Conservation (phyloP, 1,140 invertebrate genomes). For the Gryon sp. region DNA sequence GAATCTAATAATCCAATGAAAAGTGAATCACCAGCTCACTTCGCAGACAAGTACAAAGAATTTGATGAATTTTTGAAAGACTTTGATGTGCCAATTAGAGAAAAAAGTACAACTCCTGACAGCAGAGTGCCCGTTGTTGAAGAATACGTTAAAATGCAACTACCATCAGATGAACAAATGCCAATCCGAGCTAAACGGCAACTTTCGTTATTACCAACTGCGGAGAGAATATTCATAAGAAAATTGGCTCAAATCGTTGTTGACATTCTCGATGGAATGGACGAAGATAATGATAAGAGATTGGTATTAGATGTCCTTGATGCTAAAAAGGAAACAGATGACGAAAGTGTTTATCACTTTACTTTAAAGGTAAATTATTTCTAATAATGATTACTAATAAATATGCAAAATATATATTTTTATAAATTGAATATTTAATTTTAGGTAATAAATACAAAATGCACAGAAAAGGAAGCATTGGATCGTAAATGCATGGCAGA, state of each 20-base stretch:
- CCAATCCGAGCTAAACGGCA: constrained; percentile 41
- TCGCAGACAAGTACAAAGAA: constrained; percentile 71
- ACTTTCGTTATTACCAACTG: constrained; percentile 9
- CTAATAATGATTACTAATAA: no score
- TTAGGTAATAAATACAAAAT: constrained; percentile 61
- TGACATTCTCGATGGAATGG: constrained; percentile 72
- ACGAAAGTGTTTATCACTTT: constrained; percentile 50
- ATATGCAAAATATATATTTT: no score
- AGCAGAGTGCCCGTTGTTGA: constrained; percentile 46
- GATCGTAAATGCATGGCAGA: constrained; percentile 60
- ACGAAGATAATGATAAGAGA: constrained; percentile 75
- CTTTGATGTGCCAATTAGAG: constrained; percentile 69
- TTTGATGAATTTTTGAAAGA: constrained; percentile 75
- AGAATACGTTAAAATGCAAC: constrained; percentile 42
- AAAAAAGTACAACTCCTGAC: constrained; percentile 27
- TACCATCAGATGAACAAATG: constrained; percentile 9
- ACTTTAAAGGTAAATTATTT: constrained; percentile 45
- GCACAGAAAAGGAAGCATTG: constrained; percentile 56
- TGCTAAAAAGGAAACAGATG: constrained; percentile 43
- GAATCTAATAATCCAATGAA: constrained; percentile 4
- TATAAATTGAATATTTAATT: constrained; percentile 6
- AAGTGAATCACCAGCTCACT: constrained; percentile 38
- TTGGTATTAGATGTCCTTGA: constrained; percentile 72
- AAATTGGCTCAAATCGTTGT: constrained; percentile 75
- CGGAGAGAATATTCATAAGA: constrained; percentile 65